Percentiles rank a stretch among this genome's conserved stretches.
Conservation (phyloP, 2,113 vertebrate genomes). For the Notothenia coriiceps region DNA sequence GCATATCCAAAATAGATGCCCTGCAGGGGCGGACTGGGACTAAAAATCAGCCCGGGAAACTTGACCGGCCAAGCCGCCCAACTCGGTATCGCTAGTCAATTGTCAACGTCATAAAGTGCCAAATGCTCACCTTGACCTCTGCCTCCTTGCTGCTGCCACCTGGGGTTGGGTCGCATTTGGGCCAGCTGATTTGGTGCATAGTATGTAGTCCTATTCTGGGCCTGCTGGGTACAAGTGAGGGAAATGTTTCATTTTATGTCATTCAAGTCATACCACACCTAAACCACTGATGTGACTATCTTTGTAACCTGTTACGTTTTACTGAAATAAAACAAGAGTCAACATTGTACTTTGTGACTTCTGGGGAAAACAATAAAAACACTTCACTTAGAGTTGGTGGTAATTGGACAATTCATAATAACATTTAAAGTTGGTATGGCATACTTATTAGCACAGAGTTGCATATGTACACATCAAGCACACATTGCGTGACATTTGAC, state of each 20-base stretch:
- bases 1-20: neutral
- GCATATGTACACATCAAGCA: too few relatives aligned
- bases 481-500: too few relatives aligned
- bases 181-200: constrained; percentile 97
- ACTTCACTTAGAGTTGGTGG: neutral
- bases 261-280: neutral
- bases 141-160: constrained; percentile 96
- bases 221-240: constrained; percentile 78
- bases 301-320: neutral
- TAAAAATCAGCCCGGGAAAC: too few relatives aligned
- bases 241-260: neutral
- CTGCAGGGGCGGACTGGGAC: too few relatives aligned
- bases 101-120: neutral
- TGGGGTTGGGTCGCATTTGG: constrained; percentile 95
- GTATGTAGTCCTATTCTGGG: constrained; percentile 96
- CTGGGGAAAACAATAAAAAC: neutral
- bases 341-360: neutral
- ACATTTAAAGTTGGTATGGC: too few relatives aligned
- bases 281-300: neutral
- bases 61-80: too few relatives aligned
- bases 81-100: too few relatives aligned
- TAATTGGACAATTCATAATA: too few relatives aligned
- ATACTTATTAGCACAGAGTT: too few relatives aligned
- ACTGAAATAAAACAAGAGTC: neutral
- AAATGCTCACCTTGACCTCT: constrained; percentile 92